Conservation (phyloP, 2,113 vertebrate species). For the Chauna torquata region DNA sequence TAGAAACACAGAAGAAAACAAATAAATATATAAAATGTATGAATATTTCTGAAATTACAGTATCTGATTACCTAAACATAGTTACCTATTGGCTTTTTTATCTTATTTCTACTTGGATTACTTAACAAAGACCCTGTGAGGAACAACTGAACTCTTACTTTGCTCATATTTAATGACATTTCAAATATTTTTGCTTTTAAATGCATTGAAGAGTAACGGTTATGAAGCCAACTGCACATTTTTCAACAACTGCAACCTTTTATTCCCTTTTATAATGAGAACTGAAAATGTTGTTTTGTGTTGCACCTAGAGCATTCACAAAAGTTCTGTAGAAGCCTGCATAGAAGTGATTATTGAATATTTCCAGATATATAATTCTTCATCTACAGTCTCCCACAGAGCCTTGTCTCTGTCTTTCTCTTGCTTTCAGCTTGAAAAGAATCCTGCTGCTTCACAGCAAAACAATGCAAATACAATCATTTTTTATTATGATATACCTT, state of each 20-base stretch:
- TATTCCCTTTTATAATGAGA: slow-evolving; percentile 2
- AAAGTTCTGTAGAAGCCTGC: neutral
- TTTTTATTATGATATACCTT: slow-evolving; percentile 27
- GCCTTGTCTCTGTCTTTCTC: neutral
- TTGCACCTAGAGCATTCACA: neutral
- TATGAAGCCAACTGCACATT: neutral
- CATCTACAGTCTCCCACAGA: slow-evolving; percentile 23
- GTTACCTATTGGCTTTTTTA: neutral
- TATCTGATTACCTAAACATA: neutral
- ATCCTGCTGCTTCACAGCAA: slow-evolving; percentile 47
- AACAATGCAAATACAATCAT: neutral
- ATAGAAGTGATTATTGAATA: slow-evolving; percentile 19
- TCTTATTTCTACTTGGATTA: neutral
- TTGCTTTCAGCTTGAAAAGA: slow-evolving; percentile 47
- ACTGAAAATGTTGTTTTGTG: neutral
- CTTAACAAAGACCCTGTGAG: neutral
- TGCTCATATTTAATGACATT: slow-evolving; percentile 1
- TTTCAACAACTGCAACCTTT: neutral
- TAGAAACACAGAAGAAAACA: neutral
- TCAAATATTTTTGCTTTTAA: neutral
- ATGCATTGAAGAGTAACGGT: neutral
- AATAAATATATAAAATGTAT: neutral
- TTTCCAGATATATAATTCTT: slow-evolving; percentile 48
- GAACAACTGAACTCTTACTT: neutral
- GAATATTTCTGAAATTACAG: neutral